Percentiles rank a stretch among this genome's conserved stretches.
Evolutionary conservation across 1,140 invertebrate genomes (phyloP).

Genomic region (Rhagoletis zephyria): DNA sequence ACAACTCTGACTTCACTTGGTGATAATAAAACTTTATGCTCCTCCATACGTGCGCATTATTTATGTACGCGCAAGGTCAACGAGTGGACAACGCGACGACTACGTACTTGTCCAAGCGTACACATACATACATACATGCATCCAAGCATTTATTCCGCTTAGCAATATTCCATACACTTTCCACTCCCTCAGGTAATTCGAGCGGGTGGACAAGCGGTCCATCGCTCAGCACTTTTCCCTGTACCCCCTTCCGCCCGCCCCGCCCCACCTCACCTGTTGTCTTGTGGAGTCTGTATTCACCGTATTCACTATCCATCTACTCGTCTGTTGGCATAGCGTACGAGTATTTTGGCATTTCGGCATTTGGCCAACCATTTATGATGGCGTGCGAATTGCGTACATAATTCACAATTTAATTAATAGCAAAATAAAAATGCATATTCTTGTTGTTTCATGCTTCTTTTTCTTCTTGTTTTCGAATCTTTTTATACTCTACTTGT

Average conservation of each 20-base stretch:
- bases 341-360: not conserved
- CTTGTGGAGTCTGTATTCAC: not conserved
- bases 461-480: not conserved
- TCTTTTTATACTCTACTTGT: slow-evolving; percentile 2
- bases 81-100: slow-evolving; percentile 19
- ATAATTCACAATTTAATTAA: slow-evolving; percentile 73
- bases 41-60: slow-evolving; percentile 40
- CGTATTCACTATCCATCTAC: not conserved
- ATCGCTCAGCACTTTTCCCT: not conserved
- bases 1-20: not conserved
- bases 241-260: not conserved
- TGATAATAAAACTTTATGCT: slow-evolving; percentile 55
- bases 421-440: slow-evolving; percentile 62
- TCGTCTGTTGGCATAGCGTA: not conserved
- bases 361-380: slow-evolving; percentile 47
- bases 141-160: not conserved
- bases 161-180: slow-evolving; percentile 15
- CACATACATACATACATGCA: not conserved
- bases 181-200: not conserved
- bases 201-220: not conserved
- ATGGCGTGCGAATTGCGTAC: slow-evolving; percentile 64
- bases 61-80: slow-evolving; percentile 23
- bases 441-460: not conserved
- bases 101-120: not conserved
- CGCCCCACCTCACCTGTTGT: not conserved